A percentile compares a stretch with the other conserved stretches of the same genome.
Conservation (phyloP, 2,113 vertebrate genomes). For the Xenopus borealis region DNA sequence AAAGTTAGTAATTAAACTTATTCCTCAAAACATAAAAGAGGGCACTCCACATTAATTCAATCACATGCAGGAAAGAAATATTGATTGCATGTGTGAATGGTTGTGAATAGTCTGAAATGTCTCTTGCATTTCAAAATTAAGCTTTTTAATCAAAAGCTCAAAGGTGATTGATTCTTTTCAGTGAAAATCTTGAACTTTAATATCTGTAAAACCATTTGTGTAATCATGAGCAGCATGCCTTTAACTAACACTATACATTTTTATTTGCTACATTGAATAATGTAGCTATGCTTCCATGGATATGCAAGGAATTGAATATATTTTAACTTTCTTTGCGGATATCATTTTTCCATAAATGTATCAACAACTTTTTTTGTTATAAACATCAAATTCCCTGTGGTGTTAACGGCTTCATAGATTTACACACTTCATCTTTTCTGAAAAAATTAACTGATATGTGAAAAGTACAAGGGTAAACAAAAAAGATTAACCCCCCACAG, state of each 20-base stretch:
- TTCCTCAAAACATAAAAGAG: constrained; percentile 44
- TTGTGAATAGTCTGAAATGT: constrained; percentile 35
- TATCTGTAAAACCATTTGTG: constrained; percentile 6
- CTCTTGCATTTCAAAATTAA: constrained; percentile 33
- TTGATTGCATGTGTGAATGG: constrained; percentile 49
- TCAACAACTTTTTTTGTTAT: too few relatives aligned
- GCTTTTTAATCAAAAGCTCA: constrained; percentile 37
- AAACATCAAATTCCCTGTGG: too few relatives aligned
- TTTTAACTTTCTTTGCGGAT: too few relatives aligned
- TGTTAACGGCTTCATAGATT: too few relatives aligned
- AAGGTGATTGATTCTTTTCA: constrained; percentile 12
- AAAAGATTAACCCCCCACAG: too few relatives aligned
- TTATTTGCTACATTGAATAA: not conserved
- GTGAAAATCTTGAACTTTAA: constrained; percentile 14
- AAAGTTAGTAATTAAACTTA: constrained; percentile 55
- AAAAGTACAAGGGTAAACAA: too few relatives aligned
- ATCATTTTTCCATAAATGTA: too few relatives aligned
- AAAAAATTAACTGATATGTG: too few relatives aligned
- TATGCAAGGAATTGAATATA: not conserved
- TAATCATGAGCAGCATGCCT: constrained; percentile 7
- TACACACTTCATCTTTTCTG: too few relatives aligned
- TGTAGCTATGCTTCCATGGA: not conserved
- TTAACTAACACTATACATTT: not conserved
- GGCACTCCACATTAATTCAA: constrained; percentile 50
- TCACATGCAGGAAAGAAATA: constrained; percentile 49